These are phyloP conservation scores for Trachymyrmex cornetzi DNA, from an alignment of 1,140 invertebrate genomes.

Conservation along the genomic window DNA sequence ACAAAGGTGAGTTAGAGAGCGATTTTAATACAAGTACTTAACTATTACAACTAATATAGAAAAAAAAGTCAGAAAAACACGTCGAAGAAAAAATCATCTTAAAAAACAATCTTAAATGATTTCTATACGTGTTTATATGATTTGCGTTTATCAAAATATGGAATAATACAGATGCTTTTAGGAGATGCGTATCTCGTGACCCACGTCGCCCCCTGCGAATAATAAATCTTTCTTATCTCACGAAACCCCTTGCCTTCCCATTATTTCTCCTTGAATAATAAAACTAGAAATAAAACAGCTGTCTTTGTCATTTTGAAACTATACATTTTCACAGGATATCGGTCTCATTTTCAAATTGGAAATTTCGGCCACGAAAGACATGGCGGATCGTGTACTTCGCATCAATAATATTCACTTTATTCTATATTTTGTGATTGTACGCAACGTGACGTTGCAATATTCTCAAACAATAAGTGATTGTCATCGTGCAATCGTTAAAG, in stretches of 20 bases:
- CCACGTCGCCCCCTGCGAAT: slow-evolving; percentile 8
- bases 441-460: background rate
- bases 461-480: background rate
- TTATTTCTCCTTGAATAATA: background rate
- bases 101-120: background rate
- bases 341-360: slow-evolving; percentile 12
- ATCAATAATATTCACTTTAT: slow-evolving; percentile 8
- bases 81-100: no score
- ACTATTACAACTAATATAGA: background rate
- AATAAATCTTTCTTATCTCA: slow-evolving; percentile 42
- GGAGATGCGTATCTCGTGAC: slow-evolving; percentile 11
- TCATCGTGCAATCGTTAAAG: background rate
- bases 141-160: background rate
- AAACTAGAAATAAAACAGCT: background rate
- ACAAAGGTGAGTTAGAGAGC: slow-evolving; percentile 87
- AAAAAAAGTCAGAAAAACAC: no score
- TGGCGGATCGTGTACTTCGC: background rate
- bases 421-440: background rate
- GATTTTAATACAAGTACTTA: background rate
- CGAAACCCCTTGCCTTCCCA: background rate
- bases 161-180: slow-evolving; percentile 23
- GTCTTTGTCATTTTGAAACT: slow-evolving; percentile 1
- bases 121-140: background rate
- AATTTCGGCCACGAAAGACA: background rate
- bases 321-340: background rate